Evolutionary conservation across 53 echinoderm and acorn worm genomes (phyloP).

Genomic region (Echinometra lucunter): DNA sequence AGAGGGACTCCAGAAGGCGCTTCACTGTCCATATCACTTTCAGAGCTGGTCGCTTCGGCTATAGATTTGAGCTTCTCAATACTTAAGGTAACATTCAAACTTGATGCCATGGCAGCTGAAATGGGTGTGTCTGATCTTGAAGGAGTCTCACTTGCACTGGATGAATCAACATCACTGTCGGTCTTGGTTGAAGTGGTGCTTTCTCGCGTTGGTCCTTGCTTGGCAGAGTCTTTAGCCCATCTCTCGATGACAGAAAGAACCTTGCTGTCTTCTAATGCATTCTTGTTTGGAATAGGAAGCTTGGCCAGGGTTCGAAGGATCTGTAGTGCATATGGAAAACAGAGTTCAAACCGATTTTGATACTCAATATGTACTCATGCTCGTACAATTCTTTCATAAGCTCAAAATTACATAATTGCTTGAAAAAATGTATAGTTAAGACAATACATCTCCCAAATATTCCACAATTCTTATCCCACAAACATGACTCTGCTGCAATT

Average conservation of each 20-base stretch:
- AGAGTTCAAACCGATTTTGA: background rate
- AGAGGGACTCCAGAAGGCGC: conserved; percentile 52
- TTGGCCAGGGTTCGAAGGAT: conserved; percentile 83
- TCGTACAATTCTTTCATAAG: background rate
- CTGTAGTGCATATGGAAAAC: conserved; percentile 47
- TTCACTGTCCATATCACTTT: conserved; percentile 72
- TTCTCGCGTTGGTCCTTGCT: conserved; percentile 54
- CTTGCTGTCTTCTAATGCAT: conserved; percentile 95
- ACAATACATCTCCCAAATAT: background rate
- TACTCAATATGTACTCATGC: background rate
- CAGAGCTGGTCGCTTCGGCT: conserved; percentile 77
- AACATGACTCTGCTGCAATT: no score
- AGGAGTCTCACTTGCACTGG: conserved; percentile 88
- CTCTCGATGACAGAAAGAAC: conserved; percentile 89
- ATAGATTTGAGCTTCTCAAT: conserved; percentile 52
- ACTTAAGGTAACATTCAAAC: background rate
- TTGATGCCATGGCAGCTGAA: conserved; percentile 51
- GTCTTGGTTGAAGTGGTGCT: background rate
- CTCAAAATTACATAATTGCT: background rate
- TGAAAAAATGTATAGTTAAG: background rate
- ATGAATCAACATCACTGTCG: conserved; percentile 81
- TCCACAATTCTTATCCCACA: no score
- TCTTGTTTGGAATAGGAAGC: conserved; percentile 92
- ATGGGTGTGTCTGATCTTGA: conserved; percentile 79
- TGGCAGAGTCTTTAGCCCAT: conserved; percentile 82